Base-by-base conservation (phyloP, 2,888 invertebrate genomes). In the Bellardia bayeri region DNA sequence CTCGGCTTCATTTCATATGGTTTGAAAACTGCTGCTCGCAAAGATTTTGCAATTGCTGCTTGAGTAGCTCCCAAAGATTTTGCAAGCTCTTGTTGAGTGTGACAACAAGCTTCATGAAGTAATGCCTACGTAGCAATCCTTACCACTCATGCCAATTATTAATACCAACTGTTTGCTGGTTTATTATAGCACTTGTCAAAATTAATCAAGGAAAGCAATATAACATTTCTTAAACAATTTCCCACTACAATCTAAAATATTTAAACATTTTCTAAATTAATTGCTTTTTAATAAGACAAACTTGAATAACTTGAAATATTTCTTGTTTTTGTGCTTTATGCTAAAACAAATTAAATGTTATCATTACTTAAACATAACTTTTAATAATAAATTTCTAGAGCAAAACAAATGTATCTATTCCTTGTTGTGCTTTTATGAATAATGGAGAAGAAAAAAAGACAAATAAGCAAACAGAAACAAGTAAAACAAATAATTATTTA, bases 401-500 rank as follows among this genome's bases (percentile, higher is more conserved):
- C 51, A 6, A 23, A 72, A 45, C 6, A 61, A 66, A 33, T 33
- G 56, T 72, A 71, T 56, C 54, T 72, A 8, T 16, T 16, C 9
- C 61, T 80, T 49, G 56, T 45, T 68, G 33, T 56, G 33, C 16
- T 14, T 49, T 71, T 37, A 71, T 54, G 71, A 37, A 54, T 13
- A 13, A 11, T 11, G 9, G 40, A 64, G 14, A 51, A 33, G 8
- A 61, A 13, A 14, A 23, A 23, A 11, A 56, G 23, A 37, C 2
- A 37, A 63, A 63, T 8, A 63, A 8, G 14, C 5, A 54, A 45
- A 63, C 14, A 54, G 54, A 37, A 66, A 74, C 56, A 11, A 71
- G 37, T 30, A 63, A 82, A 78, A 75, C 56, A 68, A 85, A 85
- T 74, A 85, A 80, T 85, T 75, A 85, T 75, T 85, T 81, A 85